Percentiles rank a stretch among this genome's conserved stretches.
These are phyloP conservation scores for Caenorhabditis macrosperma DNA, from an alignment of 2,888 invertebrate genomes.

Conservation along the genomic window DNA sequence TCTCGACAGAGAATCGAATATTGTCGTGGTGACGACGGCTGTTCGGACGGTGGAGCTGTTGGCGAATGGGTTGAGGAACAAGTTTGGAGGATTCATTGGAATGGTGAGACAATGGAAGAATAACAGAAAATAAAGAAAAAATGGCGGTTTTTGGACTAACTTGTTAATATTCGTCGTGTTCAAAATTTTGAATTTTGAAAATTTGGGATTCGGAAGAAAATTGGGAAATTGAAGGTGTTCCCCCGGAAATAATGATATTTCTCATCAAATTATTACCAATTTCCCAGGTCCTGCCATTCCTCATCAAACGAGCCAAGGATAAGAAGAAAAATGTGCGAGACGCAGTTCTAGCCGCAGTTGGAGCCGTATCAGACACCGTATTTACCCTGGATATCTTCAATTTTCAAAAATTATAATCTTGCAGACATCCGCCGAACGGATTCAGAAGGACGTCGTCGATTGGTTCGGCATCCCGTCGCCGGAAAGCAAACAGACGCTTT, in stretches of 20 bases:
- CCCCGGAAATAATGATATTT: neutral
- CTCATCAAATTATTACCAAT: neutral
- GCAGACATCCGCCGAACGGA: conserved; percentile 41
- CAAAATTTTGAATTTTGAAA: too few species aligned
- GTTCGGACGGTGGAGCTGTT: conserved; percentile 89
- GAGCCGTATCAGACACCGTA: conserved; percentile 89
- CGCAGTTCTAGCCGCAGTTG: conserved; percentile 90
- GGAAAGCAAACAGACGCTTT: conserved; percentile 53
- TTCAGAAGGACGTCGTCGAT: conserved; percentile 56
- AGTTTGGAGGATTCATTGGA: conserved; percentile 89
- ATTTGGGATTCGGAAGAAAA: too few species aligned
- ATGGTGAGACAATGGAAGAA: conserved; percentile 53
- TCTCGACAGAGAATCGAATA: conserved; percentile 93
- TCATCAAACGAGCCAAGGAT: conserved; percentile 97
- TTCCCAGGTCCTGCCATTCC: conserved; percentile 82
- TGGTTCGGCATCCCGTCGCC: conserved; percentile 58
- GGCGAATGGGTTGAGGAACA: conserved; percentile 90
- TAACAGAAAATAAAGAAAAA: neutral
- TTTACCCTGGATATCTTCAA: conserved; percentile 70
- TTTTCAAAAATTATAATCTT: neutral
- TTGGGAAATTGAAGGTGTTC: neutral
- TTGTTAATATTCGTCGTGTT: too few species aligned
- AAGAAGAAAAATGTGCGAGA: conserved; percentile 93
- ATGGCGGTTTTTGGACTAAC: too few species aligned
- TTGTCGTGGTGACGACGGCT: conserved; percentile 91